These are phyloP conservation scores for Vireo altiloquus DNA, from an alignment of 2,113 vertebrate species.

Conservation along the genomic window DNA sequence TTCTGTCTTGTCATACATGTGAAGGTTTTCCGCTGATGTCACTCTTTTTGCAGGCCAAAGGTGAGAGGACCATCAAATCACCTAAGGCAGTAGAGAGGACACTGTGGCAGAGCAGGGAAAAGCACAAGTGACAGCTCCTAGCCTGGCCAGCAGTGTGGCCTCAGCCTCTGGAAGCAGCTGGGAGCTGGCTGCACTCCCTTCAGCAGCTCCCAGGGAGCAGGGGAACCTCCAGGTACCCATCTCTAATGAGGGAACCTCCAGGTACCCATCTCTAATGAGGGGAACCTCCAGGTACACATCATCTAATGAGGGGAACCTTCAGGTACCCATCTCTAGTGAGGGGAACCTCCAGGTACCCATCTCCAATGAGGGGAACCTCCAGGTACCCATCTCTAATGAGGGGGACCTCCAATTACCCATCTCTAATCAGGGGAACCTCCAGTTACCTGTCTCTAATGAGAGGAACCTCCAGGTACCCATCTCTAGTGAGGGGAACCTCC, in stretches of 20 bases:
- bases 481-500: neutral
- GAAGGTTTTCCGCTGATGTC: neutral
- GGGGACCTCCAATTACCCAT: no score
- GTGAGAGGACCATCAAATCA: neutral
- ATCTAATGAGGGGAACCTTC: neutral
- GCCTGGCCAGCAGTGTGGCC: rapidly evolving
- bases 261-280: neutral
- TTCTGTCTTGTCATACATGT: neutral
- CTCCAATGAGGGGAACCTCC: neutral
- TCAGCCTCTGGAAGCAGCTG: neutral
- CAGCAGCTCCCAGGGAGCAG: neutral
- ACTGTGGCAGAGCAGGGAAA: neutral
- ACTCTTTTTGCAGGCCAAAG: neutral
- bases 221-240: neutral
- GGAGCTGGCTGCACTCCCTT: rapidly evolving
- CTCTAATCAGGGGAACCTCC: neutral
- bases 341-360: neutral
- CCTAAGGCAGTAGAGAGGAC: neutral
- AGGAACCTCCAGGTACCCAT: neutral
- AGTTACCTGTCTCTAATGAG: neutral
- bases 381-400: neutral
- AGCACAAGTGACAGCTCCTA: rapidly evolving
- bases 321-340: neutral
- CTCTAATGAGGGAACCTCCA: neutral
- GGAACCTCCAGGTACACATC: no score